Evolutionary conservation across 2,888 invertebrate genomes (phyloP).

Genomic region (Volucella bombylans): DNA sequence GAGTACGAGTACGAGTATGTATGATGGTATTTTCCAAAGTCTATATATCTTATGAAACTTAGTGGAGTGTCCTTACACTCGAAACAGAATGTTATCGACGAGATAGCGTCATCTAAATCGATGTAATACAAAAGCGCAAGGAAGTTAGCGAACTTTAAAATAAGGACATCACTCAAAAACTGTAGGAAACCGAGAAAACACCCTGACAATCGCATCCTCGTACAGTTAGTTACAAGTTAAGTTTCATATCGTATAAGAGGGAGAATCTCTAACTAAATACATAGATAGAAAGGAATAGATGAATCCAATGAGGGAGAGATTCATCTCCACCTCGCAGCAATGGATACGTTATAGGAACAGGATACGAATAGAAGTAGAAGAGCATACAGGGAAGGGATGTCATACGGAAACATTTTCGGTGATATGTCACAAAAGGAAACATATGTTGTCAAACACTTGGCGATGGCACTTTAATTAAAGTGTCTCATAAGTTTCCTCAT

Average conservation of each 20-base stretch:
- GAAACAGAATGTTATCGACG: too few species aligned
- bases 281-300: constrained; percentile 48
- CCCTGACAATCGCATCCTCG: constrained; percentile 18
- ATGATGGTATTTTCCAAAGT: too few species aligned
- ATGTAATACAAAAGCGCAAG: constrained; percentile 44
- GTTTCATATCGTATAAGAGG: background rate
- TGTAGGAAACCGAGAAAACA: constrained; percentile 34
- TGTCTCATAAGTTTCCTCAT: constrained; percentile 66
- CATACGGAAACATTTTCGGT: constrained; percentile 69
- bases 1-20: too few species aligned
- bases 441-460: constrained; percentile 72
- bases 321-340: constrained; percentile 59
- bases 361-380: too few species aligned
- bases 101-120: constrained; percentile 34
- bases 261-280: constrained; percentile 43
- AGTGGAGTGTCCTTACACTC: too few species aligned
- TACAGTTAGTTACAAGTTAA: constrained; percentile 30
- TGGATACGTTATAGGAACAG: background rate
- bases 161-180: constrained; percentile 31
- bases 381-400: constrained; percentile 37
- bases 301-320: constrained; percentile 51
- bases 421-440: constrained; percentile 72
- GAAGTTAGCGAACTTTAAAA: constrained; percentile 55
- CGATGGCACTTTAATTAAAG: constrained; percentile 74
- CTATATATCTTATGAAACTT: too few species aligned